Base-by-base conservation (phyloP, 2,888 invertebrate species). In the Caradrina clavipalpis region DNA sequence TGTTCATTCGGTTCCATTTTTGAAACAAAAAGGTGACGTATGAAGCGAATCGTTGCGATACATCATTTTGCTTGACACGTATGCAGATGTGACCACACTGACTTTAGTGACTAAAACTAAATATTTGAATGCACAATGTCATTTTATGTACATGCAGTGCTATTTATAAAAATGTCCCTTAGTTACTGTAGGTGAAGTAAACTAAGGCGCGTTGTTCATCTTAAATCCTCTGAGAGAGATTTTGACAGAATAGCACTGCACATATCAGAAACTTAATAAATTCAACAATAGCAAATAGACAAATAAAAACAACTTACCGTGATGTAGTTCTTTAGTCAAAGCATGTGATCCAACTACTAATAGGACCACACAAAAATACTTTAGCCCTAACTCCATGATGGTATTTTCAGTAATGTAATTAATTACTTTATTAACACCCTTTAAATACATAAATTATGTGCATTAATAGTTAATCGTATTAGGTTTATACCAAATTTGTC, bases 61-160 rank as follows among this genome's bases (percentile, higher is more conserved):
- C 58, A 81, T 86, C 84, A 83, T 68, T 76, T 75, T 67, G 53
- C 47, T 73, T 74, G 82, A 81, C 79, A 81, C 66, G 59, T 69
- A 66, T 75, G 74, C 84, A 84, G 82, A 84, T 83, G 81, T 55
- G 84, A 42, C 78, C 59, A 56, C 35, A 42, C 42, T 55, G 68
- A 70, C 54, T 67, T 66, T 7, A 19, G 39, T 47, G n/a, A 22
- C 66, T 17, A 42, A 49, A 31, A 68, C 22, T 35, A 17, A 49
- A 22, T 31, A 19, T 39, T 22, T 13, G 2, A 39, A 39, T 1
- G 13, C 2, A 39, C 11, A 13, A 13, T 39, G 2, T 39, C 13
- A 39, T 39, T 13, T 39, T 39, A 39, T 1, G 39, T 6, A 39
- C 4, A 39, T 7, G 11, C 39, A 39, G n/a, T 42, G 3, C 15